phyloP scores from a whole-genome alignment of 2,888 invertebrate genomes.

The Caenorhabditis sinica region DNA sequence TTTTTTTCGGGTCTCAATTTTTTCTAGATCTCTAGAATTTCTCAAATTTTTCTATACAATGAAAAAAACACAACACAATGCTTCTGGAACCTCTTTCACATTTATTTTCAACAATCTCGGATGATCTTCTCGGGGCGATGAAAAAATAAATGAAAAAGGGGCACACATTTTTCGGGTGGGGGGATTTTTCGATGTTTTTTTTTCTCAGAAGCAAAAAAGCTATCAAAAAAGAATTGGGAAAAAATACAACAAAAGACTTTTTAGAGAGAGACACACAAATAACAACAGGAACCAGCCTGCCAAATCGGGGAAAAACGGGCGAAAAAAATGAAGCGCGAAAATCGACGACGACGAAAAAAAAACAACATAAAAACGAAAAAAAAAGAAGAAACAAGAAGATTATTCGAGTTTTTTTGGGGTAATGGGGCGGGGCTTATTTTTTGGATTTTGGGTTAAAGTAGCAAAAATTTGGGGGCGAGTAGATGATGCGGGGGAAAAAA shows the following conservation, averaged over 20 bases:
- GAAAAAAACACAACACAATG: background rate
- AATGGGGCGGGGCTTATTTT: conserved; percentile 2
- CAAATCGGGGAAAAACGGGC: too few relatives aligned
- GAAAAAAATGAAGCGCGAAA: background rate
- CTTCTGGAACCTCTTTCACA: conserved; percentile 12
- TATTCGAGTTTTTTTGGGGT: background rate
- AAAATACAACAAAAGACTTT: conserved; percentile 30
- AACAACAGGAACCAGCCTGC: conserved; percentile 59
- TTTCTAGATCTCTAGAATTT: too few relatives aligned
- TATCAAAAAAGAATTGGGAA: conserved; percentile 41
- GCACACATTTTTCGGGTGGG: background rate
- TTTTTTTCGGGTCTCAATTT: background rate
- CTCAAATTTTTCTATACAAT: background rate
- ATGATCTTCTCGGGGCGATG: background rate
- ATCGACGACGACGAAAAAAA: conserved; percentile 7
- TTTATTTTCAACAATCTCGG: conserved; percentile 9
- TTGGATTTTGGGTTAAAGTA: conserved; percentile 6
- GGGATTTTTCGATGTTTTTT: background rate
- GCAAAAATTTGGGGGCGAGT: conserved; percentile 8
- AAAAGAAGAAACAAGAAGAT: conserved; percentile 39
- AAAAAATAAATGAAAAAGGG: conserved; percentile 14
- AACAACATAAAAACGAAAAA: conserved; percentile 49
- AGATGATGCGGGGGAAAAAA: conserved; percentile 24
- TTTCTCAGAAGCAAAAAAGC: conserved; percentile 17
- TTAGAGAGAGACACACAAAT: background rate